Conservation (phyloP, 2,888 invertebrate genomes). For the Augochlorella aurata region DNA sequence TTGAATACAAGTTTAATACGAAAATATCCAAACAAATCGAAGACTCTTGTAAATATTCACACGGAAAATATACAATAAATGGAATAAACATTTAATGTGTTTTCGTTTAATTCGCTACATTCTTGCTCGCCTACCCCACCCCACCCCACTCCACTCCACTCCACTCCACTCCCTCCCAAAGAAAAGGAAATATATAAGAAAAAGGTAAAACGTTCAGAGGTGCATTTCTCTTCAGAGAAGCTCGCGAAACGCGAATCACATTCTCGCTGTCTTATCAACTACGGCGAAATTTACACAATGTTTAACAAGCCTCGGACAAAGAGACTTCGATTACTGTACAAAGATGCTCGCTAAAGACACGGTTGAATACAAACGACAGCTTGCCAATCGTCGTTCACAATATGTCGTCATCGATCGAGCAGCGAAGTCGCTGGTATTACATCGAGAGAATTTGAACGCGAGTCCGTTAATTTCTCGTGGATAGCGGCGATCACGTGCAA, state of each 20-base stretch:
- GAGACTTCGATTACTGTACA: constrained; percentile 71
- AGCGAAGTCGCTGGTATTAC: neutral
- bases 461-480: neutral
- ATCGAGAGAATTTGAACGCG: neutral
- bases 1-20: constrained; percentile 27
- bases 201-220: constrained; percentile 15
- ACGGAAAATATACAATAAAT: constrained; percentile 23
- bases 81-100: constrained; percentile 19
- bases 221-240: constrained; percentile 46
- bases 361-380: constrained; percentile 26
- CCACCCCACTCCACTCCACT: too few relatives aligned
- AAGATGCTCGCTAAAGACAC: constrained; percentile 50
- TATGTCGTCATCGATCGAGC: constrained; percentile 21
- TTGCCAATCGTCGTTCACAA: constrained; percentile 20
- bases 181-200: too few relatives aligned
- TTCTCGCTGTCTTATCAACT: constrained; percentile 41
- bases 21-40: constrained; percentile 8
- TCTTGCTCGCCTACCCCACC: neutral
- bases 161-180: too few relatives aligned
- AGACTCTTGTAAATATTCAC: constrained; percentile 20
- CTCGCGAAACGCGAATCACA: constrained; percentile 41
- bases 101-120: constrained; percentile 5
- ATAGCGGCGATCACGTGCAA: constrained; percentile 16
- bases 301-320: constrained; percentile 68
- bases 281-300: constrained; percentile 65